Conservation (phyloP, 2,888 invertebrate species). For the Apamea sordens region DNA sequence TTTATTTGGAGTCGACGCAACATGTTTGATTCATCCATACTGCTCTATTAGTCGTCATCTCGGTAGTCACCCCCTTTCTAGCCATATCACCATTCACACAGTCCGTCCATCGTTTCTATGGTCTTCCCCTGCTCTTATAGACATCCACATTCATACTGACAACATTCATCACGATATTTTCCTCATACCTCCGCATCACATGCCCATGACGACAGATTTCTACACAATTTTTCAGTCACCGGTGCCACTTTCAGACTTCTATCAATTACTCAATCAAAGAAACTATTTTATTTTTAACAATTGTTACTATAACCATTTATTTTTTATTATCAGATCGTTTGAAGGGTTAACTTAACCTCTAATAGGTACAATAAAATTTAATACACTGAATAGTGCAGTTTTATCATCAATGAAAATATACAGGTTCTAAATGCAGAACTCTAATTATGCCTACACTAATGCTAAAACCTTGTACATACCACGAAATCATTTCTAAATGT, state of each 20-base stretch:
- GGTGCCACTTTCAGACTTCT: not conserved
- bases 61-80: not conserved
- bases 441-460: conserved; percentile 8
- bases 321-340: not conserved
- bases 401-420: not conserved
- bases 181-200: not conserved
- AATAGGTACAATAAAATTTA: not conserved
- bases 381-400: not conserved
- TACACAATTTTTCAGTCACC: not conserved
- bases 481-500: conserved; percentile 1
- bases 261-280: not conserved
- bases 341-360: not conserved
- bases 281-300: not conserved
- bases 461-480: conserved; percentile 14
- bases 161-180: not conserved
- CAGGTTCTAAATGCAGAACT: conserved; percentile 2
- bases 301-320: not conserved
- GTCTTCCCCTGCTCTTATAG: not conserved
- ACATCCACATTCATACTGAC: not conserved
- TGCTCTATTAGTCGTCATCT: not conserved
- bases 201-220: not conserved
- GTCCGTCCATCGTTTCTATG: not conserved
- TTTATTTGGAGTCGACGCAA: not conserved
- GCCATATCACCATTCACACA: not conserved
- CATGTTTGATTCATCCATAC: no score